Conservation (phyloP, 2,888 invertebrate species). For the Harpagoxenus sublaevis region DNA sequence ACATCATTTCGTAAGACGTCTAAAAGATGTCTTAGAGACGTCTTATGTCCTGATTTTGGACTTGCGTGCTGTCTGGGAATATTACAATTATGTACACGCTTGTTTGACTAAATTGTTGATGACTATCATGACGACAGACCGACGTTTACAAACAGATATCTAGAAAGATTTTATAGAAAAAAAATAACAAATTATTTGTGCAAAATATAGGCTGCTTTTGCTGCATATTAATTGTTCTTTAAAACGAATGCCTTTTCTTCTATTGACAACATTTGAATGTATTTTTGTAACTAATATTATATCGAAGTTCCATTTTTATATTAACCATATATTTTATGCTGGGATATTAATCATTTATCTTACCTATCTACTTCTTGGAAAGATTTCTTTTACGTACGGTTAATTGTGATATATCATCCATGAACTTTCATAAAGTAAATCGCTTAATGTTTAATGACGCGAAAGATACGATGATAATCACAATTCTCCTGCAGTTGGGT, state of each 20-base stretch:
- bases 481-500: neutral
- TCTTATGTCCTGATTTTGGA: too few species aligned
- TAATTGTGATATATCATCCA: neutral
- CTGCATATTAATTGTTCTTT: neutral
- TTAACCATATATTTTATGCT: neutral
- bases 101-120: neutral
- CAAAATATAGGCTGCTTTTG: neutral
- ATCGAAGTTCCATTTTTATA: neutral
- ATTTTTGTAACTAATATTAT: slow-evolving; percentile 4
- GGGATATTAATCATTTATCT: neutral
- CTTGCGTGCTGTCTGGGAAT: neutral
- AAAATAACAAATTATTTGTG: neutral
- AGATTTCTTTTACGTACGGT: neutral
- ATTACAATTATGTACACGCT: neutral
- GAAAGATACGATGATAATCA: neutral
- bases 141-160: neutral
- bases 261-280: neutral
- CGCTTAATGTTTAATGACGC: neutral
- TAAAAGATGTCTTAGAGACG: too few species aligned
- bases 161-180: neutral
- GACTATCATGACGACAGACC: neutral
- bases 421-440: slow-evolving; percentile 5
- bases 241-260: neutral
- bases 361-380: neutral
- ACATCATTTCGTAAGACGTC: too few species aligned